Evolutionary conservation across 2,113 vertebrate genomes (phyloP).

Genomic region (Cyphomyrus discorhynchus): DNA sequence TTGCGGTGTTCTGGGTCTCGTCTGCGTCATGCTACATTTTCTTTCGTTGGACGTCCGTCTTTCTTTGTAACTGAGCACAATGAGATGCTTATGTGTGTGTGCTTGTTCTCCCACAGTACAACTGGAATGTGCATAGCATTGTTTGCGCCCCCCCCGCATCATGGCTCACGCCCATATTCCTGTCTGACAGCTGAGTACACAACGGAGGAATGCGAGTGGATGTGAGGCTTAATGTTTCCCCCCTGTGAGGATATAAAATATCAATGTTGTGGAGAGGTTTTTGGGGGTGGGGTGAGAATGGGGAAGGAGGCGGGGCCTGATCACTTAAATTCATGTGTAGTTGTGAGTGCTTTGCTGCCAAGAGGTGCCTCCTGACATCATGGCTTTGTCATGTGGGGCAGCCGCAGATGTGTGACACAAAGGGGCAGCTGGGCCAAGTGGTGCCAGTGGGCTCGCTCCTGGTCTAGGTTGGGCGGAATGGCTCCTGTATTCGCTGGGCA

Average conservation of each 20-base stretch:
- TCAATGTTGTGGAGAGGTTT: not conserved
- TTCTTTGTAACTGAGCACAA: not conserved
- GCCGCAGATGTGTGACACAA: not conserved
- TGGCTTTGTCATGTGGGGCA: conserved; percentile 14
- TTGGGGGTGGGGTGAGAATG: not conserved
- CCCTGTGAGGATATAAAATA: conserved; percentile 1
- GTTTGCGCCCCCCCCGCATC: not conserved
- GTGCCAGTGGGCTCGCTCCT: not conserved
- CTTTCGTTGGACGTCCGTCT: not conserved
- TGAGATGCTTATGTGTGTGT: not conserved
- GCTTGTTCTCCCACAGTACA: not conserved
- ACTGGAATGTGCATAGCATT: not conserved
- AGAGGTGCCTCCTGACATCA: not conserved
- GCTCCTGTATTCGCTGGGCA: not conserved
- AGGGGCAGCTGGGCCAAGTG: not conserved
- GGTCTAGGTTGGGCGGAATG: not conserved
- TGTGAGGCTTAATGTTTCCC: not conserved
- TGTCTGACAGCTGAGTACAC: not conserved
- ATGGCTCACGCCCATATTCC: not conserved
- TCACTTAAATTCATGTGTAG: conserved; percentile 2
- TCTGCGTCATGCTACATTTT: not conserved
- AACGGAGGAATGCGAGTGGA: conserved; percentile 5
- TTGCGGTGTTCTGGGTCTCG: not conserved
- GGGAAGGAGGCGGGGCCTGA: not conserved
- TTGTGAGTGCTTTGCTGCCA: not conserved